These are phyloP conservation scores for Bagarius yarrelli DNA, from an alignment of 2,113 vertebrate genomes.

Conservation along the genomic window DNA sequence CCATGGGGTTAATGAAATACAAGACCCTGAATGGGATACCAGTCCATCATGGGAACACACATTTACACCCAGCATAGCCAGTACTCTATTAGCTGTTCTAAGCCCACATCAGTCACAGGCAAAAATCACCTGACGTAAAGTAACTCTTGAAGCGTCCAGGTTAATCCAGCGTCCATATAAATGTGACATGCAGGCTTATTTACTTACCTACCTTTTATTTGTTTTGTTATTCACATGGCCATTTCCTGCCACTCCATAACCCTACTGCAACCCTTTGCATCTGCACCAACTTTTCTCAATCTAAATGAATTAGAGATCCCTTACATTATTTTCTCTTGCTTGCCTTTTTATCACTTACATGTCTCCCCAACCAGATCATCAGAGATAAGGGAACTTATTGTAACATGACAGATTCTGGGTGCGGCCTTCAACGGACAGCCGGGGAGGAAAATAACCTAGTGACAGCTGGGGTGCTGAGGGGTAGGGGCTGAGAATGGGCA, in stretches of 20 bases:
- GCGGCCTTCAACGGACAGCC: conserved; percentile 41
- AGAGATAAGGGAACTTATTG: conserved; percentile 43
- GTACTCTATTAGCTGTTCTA: too few species aligned
- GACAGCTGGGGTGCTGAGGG: conserved; percentile 55
- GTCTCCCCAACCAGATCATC: conserved; percentile 21
- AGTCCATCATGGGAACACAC: background rate
- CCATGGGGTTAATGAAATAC: background rate
- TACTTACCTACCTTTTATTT: background rate
- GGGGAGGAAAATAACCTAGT: conserved; percentile 53
- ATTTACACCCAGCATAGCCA: background rate
- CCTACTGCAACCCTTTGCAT: background rate
- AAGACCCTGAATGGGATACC: background rate
- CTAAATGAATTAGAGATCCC: background rate
- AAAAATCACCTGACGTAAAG: too few species aligned
- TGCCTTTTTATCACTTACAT: conserved; percentile 12
- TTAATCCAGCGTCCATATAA: too few species aligned
- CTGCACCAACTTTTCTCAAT: conserved; percentile 13
- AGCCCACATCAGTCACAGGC: too few species aligned
- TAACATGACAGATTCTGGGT: conserved; percentile 59
- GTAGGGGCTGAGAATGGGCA: conserved; percentile 13
- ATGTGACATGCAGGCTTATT: too few species aligned
- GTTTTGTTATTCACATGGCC: background rate
- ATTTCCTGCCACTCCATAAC: background rate
- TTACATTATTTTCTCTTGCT: conserved; percentile 10
- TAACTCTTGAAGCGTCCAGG: too few species aligned